Evolutionary conservation across 1,140 invertebrate species (phyloP), one percentile per base, ranked within the genome.

Genomic region (Eurosta solidaginis): DNA sequence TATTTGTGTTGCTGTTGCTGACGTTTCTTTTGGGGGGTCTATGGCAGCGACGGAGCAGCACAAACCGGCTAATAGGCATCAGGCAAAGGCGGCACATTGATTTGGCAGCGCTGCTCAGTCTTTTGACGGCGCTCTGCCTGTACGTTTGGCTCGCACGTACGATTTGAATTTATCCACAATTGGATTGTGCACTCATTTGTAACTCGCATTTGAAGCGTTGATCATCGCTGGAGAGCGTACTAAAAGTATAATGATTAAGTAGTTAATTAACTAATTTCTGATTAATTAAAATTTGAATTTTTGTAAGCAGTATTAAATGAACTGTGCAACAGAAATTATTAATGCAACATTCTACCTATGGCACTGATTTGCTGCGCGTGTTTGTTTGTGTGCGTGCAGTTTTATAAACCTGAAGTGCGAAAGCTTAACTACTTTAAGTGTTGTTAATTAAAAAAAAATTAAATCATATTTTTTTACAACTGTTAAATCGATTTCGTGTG

Each of bases 71-170:
- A n/a, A 68, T 20, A 20, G 5, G 33, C 59, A 40, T 29, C 59
- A 40, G 45, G 49, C 49, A 68, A 2, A 68, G 54, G 54, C 54
- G 54, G 54, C 29, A 14, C n/a, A 25, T 10, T 29, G 54, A 29
- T 14, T 40, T 36, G 20, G 59, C 59, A 68, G 59, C 59, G 59
- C 59, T 68, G 59, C 59, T 68, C 59, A 68, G 59, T 68, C 59
- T 68, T 68, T 68, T 42, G 33, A 68, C 59, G 59, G 59, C 59
- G 59, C 59, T 68, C 59, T 68, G 59, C 59, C 59, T 68, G 33
- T 42, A 40, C 17, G 59, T 68, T 40, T n/a, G 59, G 33, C 33
- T 68, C 59, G 59, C 59, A 68, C 59, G 59, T 29, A 68, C 14
- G 59, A 68, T 9, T 68, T 40, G n/a, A 68, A 68, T n/a, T n/a